These are phyloP conservation scores for Lophotis ruficrista DNA, from an alignment of 2,113 vertebrate species.

Conservation along the genomic window DNA sequence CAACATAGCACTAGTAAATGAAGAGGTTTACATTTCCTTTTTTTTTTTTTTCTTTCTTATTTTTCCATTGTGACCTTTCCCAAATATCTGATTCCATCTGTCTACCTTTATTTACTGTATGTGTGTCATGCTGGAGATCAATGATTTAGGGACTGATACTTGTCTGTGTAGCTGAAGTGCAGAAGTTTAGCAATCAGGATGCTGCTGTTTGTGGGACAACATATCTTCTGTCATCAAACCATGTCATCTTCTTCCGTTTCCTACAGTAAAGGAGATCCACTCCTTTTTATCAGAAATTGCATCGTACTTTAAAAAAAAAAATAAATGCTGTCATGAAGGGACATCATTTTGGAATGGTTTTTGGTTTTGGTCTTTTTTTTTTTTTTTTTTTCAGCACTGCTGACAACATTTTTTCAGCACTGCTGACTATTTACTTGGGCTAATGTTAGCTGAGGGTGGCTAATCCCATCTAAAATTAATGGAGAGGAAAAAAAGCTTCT, in stretches of 20 bases:
- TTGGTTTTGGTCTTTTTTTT: too few species aligned
- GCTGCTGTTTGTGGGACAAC: background rate
- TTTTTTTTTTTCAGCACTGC: background rate
- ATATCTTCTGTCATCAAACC: background rate
- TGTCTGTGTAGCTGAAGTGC: background rate
- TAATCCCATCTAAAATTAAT: slow-evolving; percentile 54
- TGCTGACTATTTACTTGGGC: background rate
- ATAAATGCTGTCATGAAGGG: background rate
- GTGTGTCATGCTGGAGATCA: background rate
- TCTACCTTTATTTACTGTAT: background rate
- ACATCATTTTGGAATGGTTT: background rate
- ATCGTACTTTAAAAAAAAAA: background rate
- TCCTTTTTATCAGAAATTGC: background rate
- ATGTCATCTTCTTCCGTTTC: background rate
- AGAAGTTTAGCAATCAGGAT: background rate
- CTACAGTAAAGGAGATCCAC: background rate
- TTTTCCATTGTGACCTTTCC: background rate
- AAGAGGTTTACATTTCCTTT: background rate
- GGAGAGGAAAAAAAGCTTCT: slow-evolving; percentile 36
- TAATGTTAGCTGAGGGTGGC: background rate
- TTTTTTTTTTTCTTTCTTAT: too few species aligned
- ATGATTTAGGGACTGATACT: background rate
- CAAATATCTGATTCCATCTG: background rate
- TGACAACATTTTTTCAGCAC: background rate
- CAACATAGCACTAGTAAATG: background rate